A percentile compares a stretch with the other conserved stretches of the same genome.
phyloP scores from a whole-genome alignment of 2,797 vertebrate species.

The Danio choprae region DNA sequence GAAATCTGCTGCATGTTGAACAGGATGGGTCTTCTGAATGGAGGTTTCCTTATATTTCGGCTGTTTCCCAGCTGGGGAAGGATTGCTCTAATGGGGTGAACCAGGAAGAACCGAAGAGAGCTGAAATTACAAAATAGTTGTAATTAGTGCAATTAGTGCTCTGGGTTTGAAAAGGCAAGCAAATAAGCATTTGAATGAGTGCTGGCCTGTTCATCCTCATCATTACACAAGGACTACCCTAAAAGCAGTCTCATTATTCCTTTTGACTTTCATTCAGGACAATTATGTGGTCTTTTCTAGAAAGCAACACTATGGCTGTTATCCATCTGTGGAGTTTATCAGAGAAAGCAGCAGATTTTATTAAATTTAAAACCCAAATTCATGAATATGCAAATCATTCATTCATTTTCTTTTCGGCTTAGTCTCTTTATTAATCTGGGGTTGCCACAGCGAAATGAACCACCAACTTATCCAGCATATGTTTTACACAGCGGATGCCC shows the following conservation, averaged over 20 bases:
- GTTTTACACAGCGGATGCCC: no score
- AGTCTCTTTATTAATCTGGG: no score
- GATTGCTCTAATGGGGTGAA: not conserved
- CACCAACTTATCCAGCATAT: no score
- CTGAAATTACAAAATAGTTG: conserved; percentile 28
- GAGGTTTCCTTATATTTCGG: conserved; percentile 3
- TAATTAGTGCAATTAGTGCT: conserved; percentile 40
- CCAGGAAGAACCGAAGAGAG: conserved; percentile 17
- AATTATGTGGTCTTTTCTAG: not conserved
- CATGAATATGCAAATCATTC: no score
- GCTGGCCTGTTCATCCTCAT: conserved; percentile 17
- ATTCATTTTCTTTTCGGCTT: no score
- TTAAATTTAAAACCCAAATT: no score
- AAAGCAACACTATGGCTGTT: not conserved
- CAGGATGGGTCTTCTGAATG: not conserved
- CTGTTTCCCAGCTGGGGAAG: conserved; percentile 29
- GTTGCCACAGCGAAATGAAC: no score
- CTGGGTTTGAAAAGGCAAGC: conserved; percentile 22
- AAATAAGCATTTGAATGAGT: conserved; percentile 27
- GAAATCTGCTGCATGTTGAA: not conserved
- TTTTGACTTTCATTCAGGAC: conserved; percentile 25
- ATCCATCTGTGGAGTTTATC: not conserved
- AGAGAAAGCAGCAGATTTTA: not conserved
- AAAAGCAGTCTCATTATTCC: conserved; percentile 19
- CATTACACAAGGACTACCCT: conserved; percentile 13